phyloP scores from a whole-genome alignment of 2,113 vertebrate genomes.

The Chaetura pelagica region DNA sequence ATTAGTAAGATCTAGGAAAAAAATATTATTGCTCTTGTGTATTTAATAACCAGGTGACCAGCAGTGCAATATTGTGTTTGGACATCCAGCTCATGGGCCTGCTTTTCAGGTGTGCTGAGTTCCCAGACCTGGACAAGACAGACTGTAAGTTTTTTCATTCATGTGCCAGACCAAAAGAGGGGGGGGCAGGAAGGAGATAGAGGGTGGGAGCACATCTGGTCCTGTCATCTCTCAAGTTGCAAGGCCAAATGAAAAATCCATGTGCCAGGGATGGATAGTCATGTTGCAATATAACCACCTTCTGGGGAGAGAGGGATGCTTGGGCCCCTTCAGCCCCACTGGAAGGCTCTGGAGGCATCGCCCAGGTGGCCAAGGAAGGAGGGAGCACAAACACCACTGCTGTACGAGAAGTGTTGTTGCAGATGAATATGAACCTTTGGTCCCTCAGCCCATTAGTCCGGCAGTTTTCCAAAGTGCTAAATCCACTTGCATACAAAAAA shows the following conservation, averaged over 20 bases:
- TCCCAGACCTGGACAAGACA: background rate
- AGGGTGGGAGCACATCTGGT: background rate
- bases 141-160: accelerated
- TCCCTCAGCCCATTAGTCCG: background rate
- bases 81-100: background rate
- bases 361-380: background rate
- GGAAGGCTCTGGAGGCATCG: background rate
- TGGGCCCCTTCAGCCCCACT: background rate
- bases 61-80: background rate
- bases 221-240: background rate
- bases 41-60: background rate
- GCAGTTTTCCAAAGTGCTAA: constrained; percentile 12
- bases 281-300: accelerated
- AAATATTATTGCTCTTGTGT: background rate
- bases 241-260: background rate
- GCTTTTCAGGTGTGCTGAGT: background rate
- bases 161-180: background rate
- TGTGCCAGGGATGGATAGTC: background rate
- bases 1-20: background rate
- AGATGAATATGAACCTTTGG: background rate
- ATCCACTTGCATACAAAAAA: constrained; percentile 3
- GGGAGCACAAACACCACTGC: accelerated
- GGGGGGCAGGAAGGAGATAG: background rate
- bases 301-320: accelerated
- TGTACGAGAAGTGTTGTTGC: accelerated